These are phyloP conservation scores for Ylistrum balloti DNA, from an alignment of 1,140 invertebrate species.

Conservation along the genomic window DNA sequence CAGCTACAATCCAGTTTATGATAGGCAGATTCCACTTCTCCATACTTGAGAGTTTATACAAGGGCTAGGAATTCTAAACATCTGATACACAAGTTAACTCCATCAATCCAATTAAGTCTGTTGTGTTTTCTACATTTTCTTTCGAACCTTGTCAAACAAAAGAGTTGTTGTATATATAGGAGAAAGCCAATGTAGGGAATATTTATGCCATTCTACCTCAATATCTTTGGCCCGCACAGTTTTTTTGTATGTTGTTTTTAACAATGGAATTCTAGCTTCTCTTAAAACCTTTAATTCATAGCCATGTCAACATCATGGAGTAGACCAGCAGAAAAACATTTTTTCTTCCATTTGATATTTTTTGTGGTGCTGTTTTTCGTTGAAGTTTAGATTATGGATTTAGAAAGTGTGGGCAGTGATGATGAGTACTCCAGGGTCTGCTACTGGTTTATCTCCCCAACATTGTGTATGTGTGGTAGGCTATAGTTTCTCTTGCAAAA, in stretches of 20 bases:
- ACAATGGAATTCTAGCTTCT: background rate
- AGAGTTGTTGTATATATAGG: conserved; percentile 20
- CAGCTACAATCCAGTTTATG: background rate
- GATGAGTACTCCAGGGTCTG: background rate
- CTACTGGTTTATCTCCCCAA: background rate
- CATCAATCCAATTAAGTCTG: conserved; percentile 7
- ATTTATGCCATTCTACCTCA: background rate
- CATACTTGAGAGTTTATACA: conserved; percentile 35
- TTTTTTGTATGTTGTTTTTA: background rate
- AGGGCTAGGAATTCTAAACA: conserved; percentile 28
- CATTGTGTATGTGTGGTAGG: conserved; percentile 33
- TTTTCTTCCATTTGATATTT: background rate
- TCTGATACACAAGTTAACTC: conserved; percentile 17
- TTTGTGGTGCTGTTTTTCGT: background rate
- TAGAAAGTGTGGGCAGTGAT: background rate
- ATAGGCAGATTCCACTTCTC: conserved; percentile 1
- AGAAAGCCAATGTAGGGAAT: background rate
- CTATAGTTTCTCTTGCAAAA: conserved; percentile 34
- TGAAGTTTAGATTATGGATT: background rate
- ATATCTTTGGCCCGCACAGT: background rate
- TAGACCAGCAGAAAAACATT: background rate
- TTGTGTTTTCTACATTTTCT: conserved; percentile 29
- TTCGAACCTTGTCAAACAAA: conserved; percentile 33
- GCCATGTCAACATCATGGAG: background rate
- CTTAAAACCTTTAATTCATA: background rate